Evolutionary conservation across 2,113 vertebrate species (phyloP).

Genomic region (Dendrocopos noguchii): DNA sequence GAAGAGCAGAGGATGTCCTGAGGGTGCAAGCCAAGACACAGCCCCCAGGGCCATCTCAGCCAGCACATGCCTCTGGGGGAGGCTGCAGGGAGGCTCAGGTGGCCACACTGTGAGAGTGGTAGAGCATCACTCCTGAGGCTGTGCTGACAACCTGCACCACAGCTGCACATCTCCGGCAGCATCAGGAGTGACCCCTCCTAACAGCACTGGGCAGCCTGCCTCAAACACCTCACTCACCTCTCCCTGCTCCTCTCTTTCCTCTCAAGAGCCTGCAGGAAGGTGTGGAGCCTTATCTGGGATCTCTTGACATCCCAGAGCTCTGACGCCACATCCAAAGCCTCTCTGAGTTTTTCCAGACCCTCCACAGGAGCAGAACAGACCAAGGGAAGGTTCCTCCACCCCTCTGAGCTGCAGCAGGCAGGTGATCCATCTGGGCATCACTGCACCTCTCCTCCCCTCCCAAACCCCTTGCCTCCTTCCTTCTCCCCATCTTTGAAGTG

Average conservation of each 20-base stretch:
- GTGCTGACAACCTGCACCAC: background rate
- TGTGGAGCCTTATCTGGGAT: background rate
- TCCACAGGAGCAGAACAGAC: background rate
- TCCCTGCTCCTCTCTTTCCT: background rate
- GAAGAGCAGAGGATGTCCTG: background rate
- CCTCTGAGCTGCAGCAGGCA: background rate
- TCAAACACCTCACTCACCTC: background rate
- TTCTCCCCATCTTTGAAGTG: background rate
- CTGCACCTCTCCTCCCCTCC: background rate
- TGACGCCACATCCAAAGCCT: background rate
- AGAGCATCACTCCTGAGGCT: background rate
- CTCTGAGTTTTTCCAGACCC: background rate
- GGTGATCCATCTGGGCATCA: accelerated
- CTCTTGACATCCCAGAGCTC: background rate
- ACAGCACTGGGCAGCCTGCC: background rate
- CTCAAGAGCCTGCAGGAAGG: background rate
- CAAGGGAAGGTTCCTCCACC: background rate
- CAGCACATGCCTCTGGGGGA: accelerated
- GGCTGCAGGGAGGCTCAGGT: background rate
- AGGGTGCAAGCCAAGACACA: background rate
- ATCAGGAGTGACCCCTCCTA: background rate
- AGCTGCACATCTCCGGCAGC: background rate
- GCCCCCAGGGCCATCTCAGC: background rate
- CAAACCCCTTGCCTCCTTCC: background rate
- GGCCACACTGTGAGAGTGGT: background rate